A percentile compares a stretch with the other conserved stretches of the same genome.
Evolutionary conservation across 2,113 vertebrate species (phyloP).

Genomic region (Periophthalmodon schlosseri): DNA sequence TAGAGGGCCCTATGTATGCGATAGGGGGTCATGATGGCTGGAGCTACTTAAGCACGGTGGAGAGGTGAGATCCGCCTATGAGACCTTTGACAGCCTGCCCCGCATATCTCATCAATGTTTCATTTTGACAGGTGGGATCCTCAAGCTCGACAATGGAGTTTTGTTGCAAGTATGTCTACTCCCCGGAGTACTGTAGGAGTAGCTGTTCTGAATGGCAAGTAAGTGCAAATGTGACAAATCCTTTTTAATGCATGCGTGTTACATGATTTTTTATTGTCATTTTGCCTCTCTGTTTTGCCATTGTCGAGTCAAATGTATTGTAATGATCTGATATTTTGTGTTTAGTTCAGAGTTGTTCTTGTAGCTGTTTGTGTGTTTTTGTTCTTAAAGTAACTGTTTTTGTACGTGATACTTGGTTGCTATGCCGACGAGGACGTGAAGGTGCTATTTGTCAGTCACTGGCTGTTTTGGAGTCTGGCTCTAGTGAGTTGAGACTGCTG

Average conservation of each 20-base stretch:
- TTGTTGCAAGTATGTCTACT: conserved; percentile 95
- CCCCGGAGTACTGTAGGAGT: conserved; percentile 97
- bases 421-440: no score
- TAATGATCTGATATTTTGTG: no score
- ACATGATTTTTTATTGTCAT: not conserved
- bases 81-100: not conserved
- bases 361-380: no score
- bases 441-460: no score
- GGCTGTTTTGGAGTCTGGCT: no score
- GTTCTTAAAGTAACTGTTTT: no score
- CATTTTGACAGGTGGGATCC: conserved; percentile 85
- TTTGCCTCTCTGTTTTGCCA: not conserved
- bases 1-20: conserved; percentile 97
- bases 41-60: conserved; percentile 99
- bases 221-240: conserved; percentile 61
- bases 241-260: no score
- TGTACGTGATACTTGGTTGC: no score
- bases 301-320: not conserved
- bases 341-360: no score
- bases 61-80: conserved; percentile 72
- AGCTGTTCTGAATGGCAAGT: conserved; percentile 94
- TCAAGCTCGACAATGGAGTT: conserved; percentile 98
- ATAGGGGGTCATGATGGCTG: conserved; percentile 97
- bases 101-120: not conserved
- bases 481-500: no score